Conservation (phyloP, 2,797 vertebrate species). For the Mormyrus proboscirostris region DNA sequence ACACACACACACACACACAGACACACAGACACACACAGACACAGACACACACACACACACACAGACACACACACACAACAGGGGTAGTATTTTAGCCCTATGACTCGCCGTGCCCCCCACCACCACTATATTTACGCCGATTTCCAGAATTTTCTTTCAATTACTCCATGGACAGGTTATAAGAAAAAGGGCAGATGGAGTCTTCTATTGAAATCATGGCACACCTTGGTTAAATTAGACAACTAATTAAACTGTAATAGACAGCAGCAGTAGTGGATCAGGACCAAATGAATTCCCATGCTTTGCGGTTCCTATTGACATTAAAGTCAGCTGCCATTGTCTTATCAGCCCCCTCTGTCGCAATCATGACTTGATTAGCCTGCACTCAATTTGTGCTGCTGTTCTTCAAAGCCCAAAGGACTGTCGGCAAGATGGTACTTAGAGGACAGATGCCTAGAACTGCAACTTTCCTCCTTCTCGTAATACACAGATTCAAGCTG, state of each 20-base stretch:
- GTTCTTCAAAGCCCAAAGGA: constrained; percentile 30
- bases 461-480: constrained; percentile 39
- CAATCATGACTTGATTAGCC: constrained; percentile 35
- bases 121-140: neutral
- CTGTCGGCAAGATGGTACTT: constrained; percentile 45
- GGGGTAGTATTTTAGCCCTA: neutral
- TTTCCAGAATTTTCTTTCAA: neutral
- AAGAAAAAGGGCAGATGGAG: neutral
- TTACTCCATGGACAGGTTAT: neutral
- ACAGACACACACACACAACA: no score
- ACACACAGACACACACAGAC: neutral
- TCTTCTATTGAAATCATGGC: neutral
- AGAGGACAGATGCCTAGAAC: constrained; percentile 39
- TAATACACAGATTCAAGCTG: constrained; percentile 40
- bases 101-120: neutral
- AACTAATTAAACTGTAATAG: neutral
- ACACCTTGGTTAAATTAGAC: neutral
- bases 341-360: neutral
- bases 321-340: neutral
- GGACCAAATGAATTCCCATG: neutral
- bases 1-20: neutral
- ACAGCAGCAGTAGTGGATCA: neutral
- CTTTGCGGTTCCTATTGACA: neutral
- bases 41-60: neutral
- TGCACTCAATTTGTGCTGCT: constrained; percentile 36